Conservation (phyloP, 2,888 invertebrate genomes). For the Embidobia sp. region DNA sequence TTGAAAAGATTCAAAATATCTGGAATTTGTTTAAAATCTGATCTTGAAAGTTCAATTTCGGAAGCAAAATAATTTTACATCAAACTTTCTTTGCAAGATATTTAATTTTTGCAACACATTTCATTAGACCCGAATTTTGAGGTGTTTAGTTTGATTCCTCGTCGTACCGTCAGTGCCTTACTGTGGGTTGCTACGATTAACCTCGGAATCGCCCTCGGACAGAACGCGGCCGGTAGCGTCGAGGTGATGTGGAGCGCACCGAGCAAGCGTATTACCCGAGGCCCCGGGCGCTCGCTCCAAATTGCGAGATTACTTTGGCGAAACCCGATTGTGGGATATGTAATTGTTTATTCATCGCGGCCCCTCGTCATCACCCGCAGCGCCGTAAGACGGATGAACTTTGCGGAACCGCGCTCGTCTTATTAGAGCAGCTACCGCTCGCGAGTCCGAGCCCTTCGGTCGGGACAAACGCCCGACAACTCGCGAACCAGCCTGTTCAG, state of each 20-base stretch:
- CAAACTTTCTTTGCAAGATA: too few species aligned
- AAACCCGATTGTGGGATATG: constrained; percentile 67
- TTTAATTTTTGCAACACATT: too few species aligned
- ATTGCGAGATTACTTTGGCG: constrained; percentile 69
- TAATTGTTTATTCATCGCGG: constrained; percentile 71
- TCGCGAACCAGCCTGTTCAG: constrained; percentile 30
- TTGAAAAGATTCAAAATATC: too few species aligned
- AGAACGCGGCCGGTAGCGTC: constrained; percentile 56
- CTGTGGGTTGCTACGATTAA: constrained; percentile 56
- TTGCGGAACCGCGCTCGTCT: constrained; percentile 32
- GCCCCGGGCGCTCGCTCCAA: constrained; percentile 67
- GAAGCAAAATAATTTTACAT: too few species aligned
- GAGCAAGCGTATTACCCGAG: constrained; percentile 64
- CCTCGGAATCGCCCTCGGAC: constrained; percentile 54
- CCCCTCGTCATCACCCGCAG: constrained; percentile 59
- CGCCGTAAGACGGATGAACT: constrained; percentile 65
- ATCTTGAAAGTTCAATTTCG: too few species aligned
- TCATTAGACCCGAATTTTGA: too few species aligned
- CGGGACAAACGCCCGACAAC: constrained; percentile 7
- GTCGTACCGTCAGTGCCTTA: too few species aligned
- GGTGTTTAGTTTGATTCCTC: too few species aligned
- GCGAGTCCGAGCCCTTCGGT: constrained; percentile 29
- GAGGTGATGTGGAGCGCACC: constrained; percentile 45
- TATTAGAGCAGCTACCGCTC: constrained; percentile 33
- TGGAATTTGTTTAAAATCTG: too few species aligned